Evolutionary conservation across 2,113 vertebrate genomes (phyloP), one percentile per base, ranked within the genome.

Genomic region (Actenoides hombroni): DNA sequence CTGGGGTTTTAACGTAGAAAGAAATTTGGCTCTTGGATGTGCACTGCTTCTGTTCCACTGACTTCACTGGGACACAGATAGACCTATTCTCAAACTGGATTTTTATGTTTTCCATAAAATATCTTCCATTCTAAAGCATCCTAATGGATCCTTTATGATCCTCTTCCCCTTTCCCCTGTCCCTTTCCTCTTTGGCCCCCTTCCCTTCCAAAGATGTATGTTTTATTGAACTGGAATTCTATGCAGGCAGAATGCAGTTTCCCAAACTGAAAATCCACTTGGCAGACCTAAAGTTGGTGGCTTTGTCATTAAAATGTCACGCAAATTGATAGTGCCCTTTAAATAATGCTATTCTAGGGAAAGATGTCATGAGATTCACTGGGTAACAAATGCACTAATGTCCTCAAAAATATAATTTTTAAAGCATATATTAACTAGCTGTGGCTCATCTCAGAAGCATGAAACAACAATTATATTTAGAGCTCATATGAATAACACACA

Each of bases 401-500:
- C n/a, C 18, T 70, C 40, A 81, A 79, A 94, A 95, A 69, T 24
- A 18, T n/a, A 69, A 83, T 83, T 96, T 80, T 57, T 49, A 94
- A 80, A 83, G 53, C 88, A 88, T 48, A 46, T 57, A 37, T 63
- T 64, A 93, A 71, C 42, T 70, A 79, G 44, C 53, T 84, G 61
- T 95, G 74, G 10, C n/a, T 87, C 70, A 85, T 69, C 56, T 86
- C 42, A 88, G 73, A 42, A 78, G 49, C 35, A 63, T 56, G 63
- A 85, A 86, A 79, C 19, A 79, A 65, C 16, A 90, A 75, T 83
- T 71, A 54, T 64, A 88, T 57, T 93, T 92, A 48, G 76, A 92
- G 56, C 40, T 21, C 28, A 35, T 65, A 77, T 73, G 49, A 80
- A 90, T 59, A 92, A 76, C 68, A 87, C 33, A n/a, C 23, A 71